Evolutionary conservation across 2,888 invertebrate genomes (phyloP), one percentile per base, ranked within the genome.

Genomic region (Cancer borealis): DNA sequence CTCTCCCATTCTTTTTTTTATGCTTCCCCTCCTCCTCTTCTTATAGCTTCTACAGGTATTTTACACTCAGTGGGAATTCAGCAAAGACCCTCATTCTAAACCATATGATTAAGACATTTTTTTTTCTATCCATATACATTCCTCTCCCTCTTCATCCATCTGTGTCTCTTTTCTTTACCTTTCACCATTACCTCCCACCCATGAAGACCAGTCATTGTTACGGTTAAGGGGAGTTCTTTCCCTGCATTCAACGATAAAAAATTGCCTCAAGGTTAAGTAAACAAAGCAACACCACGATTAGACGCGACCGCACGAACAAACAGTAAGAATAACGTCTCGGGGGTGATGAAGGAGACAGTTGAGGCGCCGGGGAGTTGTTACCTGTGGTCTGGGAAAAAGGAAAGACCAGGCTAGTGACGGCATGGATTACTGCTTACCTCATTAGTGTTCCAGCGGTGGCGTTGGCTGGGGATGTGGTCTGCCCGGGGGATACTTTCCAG

Each of bases 391-490:
- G 10, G 79, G 79, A 30, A 21, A 79, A 79, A 26, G 26, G 12
- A 79, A 79, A 26, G 12, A 30, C 30, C 30, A 12, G 79, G 26
- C 21, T 46, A 46, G n/a, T 47, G 49, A 88, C n/a, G 6, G 4
- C 6, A n/a, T 17, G n/a, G 46, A 21, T 30, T 30, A 30, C 12
- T 4, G 96, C 97, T 97, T 96, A 99, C 99, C 98, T 99, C 99
- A 97, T 99, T 99, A 97, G 99, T 99, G 98, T 99, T 99, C 99
- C 99, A 99, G 96, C 99, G 98, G 97, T 99, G 99, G 96, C 99
- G 97, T 97, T 99, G 99, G 96, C 98, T 98, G 96, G 99, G 98
- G 97, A 99, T 99, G 97, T 98, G 98, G 97, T 99, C 98, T 96
- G 99, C 98, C 96, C 98, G 98, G 96, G 98, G 98, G 96, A 99